Conservation (phyloP, 2,888 invertebrate genomes). For the Ashinkailepas kermadecensis region DNA sequence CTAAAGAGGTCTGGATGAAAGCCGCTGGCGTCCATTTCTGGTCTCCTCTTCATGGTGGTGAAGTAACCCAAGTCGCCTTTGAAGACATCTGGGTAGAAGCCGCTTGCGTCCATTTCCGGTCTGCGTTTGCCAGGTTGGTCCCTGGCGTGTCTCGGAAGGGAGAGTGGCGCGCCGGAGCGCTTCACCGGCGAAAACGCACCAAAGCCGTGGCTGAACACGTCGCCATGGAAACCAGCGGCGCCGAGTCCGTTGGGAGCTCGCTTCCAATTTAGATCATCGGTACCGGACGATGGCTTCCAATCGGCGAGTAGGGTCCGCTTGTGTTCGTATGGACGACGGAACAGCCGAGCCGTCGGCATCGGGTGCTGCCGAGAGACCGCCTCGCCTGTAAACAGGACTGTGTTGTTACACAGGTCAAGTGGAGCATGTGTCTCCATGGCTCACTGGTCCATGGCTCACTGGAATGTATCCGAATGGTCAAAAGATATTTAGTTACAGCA, state of each 20-base stretch:
- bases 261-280: not conserved
- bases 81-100: conserved; percentile 40
- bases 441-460: too few relatives aligned
- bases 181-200: conserved; percentile 39
- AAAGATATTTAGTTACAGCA: too few relatives aligned
- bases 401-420: too few relatives aligned
- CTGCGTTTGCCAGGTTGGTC: conserved; percentile 35
- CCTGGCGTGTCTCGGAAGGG: conserved; percentile 37
- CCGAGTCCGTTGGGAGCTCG: conserved; percentile 28
- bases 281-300: not conserved
- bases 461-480: too few relatives aligned
- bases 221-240: conserved; percentile 30
- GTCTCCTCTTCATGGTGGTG: conserved; percentile 36
- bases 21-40: conserved; percentile 33
- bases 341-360: not conserved
- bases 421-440: too few relatives aligned
- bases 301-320: not conserved
- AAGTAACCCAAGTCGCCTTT: conserved; percentile 39
- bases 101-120: conserved; percentile 37
- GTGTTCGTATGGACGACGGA: not conserved
- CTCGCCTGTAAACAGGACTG: too few relatives aligned
- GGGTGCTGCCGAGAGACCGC: too few relatives aligned
- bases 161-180: conserved; percentile 32
- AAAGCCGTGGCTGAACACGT: conserved; percentile 30
- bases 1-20: conserved; percentile 40